Evolutionary conservation across 1,140 invertebrate species (phyloP).

Genomic region (Gyrodactylus salaris): DNA sequence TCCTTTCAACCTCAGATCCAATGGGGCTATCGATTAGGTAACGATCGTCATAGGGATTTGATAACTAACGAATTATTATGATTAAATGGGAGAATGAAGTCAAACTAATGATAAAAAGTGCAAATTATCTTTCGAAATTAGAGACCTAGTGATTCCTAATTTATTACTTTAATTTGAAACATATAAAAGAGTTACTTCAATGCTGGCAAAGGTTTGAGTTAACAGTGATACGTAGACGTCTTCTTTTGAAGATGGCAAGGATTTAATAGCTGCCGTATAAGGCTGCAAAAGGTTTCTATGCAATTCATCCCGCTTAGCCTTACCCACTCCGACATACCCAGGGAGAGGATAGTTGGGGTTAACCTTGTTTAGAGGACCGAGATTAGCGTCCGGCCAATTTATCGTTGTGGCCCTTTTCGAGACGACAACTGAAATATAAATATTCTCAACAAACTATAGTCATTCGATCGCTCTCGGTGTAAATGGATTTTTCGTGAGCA

Average conservation of each 20-base stretch:
- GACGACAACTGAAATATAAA: too few relatives aligned
- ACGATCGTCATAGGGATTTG: neutral
- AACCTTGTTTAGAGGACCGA: neutral
- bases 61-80: too few relatives aligned
- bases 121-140: too few relatives aligned
- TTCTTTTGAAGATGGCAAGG: neutral
- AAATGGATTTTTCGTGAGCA: neutral
- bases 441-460: too few relatives aligned
- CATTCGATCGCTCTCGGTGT: neutral
- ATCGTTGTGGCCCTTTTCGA: neutral
- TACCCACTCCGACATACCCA: neutral
- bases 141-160: too few relatives aligned
- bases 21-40: neutral
- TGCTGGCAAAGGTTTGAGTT: neutral
- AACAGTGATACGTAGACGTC: neutral
- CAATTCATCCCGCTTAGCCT: neutral
- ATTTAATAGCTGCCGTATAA: neutral
- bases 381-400: neutral
- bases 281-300: neutral
- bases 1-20: neutral
- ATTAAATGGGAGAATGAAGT: too few relatives aligned
- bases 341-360: neutral
- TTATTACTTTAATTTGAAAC: too few relatives aligned
- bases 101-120: too few relatives aligned
- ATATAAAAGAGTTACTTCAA: too few relatives aligned